Percentiles rank a stretch among this genome's conserved stretches.
These are phyloP conservation scores for Erythrolamprus reginae DNA, from an alignment of 2,113 vertebrate species.

Conservation along the genomic window DNA sequence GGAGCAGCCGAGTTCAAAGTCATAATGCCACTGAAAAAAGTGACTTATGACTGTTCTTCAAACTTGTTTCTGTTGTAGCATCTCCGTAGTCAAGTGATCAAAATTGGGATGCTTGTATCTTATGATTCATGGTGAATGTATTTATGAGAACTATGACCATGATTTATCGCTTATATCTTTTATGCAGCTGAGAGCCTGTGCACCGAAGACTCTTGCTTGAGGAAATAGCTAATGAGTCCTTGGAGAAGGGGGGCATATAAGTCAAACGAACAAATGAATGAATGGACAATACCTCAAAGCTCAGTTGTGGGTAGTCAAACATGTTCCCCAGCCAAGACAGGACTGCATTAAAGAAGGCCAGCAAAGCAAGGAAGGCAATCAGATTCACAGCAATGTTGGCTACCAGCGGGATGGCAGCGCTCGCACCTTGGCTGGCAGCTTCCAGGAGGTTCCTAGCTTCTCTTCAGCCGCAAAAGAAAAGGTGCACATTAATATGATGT, in stretches of 20 bases:
- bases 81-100: neutral
- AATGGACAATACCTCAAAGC: conserved; percentile 79
- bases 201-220: too few relatives aligned
- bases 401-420: conserved; percentile 69
- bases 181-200: too few relatives aligned
- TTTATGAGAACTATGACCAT: too few relatives aligned
- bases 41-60: neutral
- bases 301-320: conserved; percentile 80
- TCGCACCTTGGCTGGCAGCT: conserved; percentile 78
- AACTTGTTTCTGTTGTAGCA: neutral
- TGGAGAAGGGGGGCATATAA: too few relatives aligned
- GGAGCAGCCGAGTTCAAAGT: too few relatives aligned
- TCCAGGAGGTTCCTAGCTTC: conserved; percentile 76
- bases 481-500: conserved; percentile 18
- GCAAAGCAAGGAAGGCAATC: conserved; percentile 79
- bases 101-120: neutral
- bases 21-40: neutral
- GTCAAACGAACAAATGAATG: too few relatives aligned
- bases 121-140: too few relatives aligned
- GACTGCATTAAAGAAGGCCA: conserved; percentile 74
- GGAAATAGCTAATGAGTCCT: neutral
- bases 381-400: conserved; percentile 75
- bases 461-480: conserved; percentile 53
- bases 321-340: conserved; percentile 83
- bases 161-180: too few relatives aligned